Evolutionary conservation across 2,113 vertebrate genomes (phyloP).

Genomic region (Numida meleagris): DNA sequence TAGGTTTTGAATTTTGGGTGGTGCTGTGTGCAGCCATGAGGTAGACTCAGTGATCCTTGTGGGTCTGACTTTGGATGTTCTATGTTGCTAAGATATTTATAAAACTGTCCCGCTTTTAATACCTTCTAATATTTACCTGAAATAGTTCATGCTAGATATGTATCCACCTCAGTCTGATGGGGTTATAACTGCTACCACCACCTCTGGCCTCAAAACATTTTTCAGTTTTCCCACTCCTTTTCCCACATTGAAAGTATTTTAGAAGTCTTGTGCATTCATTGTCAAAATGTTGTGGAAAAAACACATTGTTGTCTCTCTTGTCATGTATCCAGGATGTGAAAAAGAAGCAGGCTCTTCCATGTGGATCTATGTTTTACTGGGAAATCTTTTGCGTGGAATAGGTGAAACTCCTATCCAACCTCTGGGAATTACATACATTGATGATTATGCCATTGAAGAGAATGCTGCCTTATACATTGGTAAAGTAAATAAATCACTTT

Average conservation of each 20-base stretch:
- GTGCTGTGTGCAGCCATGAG: neutral
- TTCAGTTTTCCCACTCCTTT: neutral
- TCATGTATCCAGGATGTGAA: slow-evolving; percentile 82
- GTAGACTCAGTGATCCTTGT: neutral
- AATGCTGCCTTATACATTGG: slow-evolving; percentile 92
- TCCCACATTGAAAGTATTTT: neutral
- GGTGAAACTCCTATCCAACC: slow-evolving; percentile 95
- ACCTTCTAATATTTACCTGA: neutral
- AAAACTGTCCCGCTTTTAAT: neutral
- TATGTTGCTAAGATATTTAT: neutral
- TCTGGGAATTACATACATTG: slow-evolving; percentile 91
- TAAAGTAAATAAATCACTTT: slow-evolving; percentile 53
- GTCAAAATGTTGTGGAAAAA: neutral
- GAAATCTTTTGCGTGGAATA: slow-evolving; percentile 92
- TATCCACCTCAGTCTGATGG: neutral
- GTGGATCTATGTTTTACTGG: slow-evolving; percentile 93
- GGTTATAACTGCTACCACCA: neutral
- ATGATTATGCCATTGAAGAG: slow-evolving; percentile 90
- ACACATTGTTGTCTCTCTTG: neutral
- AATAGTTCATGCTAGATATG: neutral
- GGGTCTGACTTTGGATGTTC: neutral
- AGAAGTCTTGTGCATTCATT: neutral
- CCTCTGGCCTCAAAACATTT: neutral
- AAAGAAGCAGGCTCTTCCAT: slow-evolving; percentile 82
- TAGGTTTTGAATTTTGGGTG: neutral